These are phyloP conservation scores for Aspidiotus rigidus DNA, from an alignment of 2,888 invertebrate genomes.

Conservation along the genomic window DNA sequence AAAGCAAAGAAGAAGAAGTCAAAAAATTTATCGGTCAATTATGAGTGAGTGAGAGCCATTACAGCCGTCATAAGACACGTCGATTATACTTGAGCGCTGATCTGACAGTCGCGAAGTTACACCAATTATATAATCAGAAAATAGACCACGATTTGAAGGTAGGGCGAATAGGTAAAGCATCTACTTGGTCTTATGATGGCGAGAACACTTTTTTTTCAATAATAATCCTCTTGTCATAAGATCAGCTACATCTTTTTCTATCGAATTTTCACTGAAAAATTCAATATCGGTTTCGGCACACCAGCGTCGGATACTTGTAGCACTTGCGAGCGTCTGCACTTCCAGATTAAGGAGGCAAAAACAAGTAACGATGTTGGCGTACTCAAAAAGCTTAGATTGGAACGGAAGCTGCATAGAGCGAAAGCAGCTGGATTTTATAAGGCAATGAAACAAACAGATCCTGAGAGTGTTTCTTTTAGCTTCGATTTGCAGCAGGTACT, in stretches of 20 bases:
- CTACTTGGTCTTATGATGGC: no score
- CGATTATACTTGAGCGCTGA: not conserved
- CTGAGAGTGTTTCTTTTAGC: not conserved
- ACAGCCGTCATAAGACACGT: not conserved
- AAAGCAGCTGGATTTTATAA: not conserved
- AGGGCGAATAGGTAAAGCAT: no score
- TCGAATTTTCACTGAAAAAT: not conserved
- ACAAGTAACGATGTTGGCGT: not conserved
- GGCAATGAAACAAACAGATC: not conserved
- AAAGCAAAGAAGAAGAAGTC: not conserved
- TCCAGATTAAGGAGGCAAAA: not conserved
- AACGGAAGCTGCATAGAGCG: not conserved
- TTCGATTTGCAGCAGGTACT: slow-evolving; percentile 6
- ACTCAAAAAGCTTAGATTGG: not conserved
- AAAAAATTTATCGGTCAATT: not conserved
- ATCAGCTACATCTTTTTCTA: not conserved
- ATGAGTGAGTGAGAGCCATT: not conserved
- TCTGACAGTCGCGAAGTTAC: not conserved
- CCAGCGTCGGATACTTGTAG: not conserved
- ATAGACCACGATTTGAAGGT: not conserved
- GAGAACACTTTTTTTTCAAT: no score
- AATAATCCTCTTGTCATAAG: no score
- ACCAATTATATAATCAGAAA: not conserved
- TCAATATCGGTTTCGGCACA: not conserved
- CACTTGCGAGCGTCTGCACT: not conserved